Evolutionary conservation across 2,113 vertebrate species (phyloP), one percentile per base, ranked within the genome.

Genomic region (Isurus oxyrinchus): DNA sequence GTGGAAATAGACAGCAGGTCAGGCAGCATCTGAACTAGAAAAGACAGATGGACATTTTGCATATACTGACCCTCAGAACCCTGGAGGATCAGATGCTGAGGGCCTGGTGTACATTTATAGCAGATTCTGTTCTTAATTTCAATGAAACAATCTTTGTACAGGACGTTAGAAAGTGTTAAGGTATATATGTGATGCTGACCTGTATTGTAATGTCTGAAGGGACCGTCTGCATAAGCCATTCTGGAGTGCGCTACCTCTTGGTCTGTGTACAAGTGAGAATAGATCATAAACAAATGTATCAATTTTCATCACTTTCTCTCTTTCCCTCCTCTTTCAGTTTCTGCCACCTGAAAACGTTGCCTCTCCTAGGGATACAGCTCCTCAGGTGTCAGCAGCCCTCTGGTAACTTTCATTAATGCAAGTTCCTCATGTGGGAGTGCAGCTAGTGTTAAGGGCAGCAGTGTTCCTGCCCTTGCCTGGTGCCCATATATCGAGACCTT

Each of bases 191-290:
- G 27, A 72, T 95, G 94, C 94, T 95, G 94, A 95, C 94, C 94
- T 95, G 94, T 72, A 49, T 72, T 72, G 94, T 95, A 95, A 72
- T 95, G 94, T 72, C 94, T 95, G 94, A 76, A 95, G 67, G 94
- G 67, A 53, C 49, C 94, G 14, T 95, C 94, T 72, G 94, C 94
- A 72, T 72, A 95, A 69, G 94, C 67, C 94, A 95, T 95, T 95
- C 94, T 72, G 94, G 94, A 95, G 66, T 95, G 94, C 25, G 94
- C 94, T 95, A 95, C 94, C 94, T 95, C 94, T 95, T 95, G 94
- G 44, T 95, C 94, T 95, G 94, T 95, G 94, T 95, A 72, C 44
- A 95, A 95, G 94, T 95, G 94, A 95, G 94, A 95, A 95, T 69
- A 95, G 67, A 95, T 72, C 25, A 27, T 95, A 55, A 95, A 55